These are phyloP conservation scores for Papilio polyxenes DNA, from an alignment of 1,140 invertebrate genomes.

Conservation along the genomic window DNA sequence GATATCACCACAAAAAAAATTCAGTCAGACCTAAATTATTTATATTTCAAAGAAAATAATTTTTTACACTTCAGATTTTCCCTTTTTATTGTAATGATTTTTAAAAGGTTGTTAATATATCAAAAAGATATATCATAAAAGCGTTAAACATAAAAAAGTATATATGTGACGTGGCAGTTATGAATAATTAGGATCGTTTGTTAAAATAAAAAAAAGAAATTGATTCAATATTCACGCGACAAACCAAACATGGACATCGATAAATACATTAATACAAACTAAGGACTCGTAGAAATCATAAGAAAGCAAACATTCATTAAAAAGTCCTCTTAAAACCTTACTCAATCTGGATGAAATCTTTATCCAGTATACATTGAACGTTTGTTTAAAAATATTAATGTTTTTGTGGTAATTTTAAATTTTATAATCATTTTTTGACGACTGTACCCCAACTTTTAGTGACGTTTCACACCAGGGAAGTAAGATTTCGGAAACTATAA, in stretches of 20 bases:
- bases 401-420: too few species aligned
- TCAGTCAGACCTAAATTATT: neutral
- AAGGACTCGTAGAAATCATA: neutral
- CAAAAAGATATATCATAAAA: neutral
- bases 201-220: neutral
- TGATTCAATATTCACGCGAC: conserved; percentile 21
- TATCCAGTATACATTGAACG: too few species aligned
- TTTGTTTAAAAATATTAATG: too few species aligned
- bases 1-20: neutral
- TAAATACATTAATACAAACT: neutral
- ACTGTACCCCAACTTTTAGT: too few species aligned
- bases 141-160: neutral
- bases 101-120: too few species aligned
- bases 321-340: neutral
- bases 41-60: neutral
- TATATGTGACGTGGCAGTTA: neutral
- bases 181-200: neutral
- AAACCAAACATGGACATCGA: neutral
- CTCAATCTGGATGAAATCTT: neutral
- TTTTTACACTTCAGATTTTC: neutral
- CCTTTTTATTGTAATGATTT: neutral
- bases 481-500: too few species aligned
- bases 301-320: neutral
- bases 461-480: too few species aligned
- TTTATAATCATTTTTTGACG: too few species aligned